A percentile compares a stretch with the other conserved stretches of the same genome.
phyloP scores from a whole-genome alignment of 2,113 vertebrate species.

The Perognathus longimembris region DNA sequence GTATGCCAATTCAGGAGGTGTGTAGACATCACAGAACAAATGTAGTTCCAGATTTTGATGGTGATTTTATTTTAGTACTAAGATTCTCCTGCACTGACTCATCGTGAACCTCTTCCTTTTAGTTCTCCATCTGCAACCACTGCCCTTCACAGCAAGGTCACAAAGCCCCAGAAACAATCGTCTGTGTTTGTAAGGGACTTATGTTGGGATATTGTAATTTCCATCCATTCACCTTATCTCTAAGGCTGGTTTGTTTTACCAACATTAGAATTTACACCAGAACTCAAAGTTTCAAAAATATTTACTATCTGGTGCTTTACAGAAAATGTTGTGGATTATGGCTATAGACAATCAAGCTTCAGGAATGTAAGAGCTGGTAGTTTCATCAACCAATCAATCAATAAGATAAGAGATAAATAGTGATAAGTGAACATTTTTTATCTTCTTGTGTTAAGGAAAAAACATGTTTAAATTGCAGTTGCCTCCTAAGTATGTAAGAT shows the following conservation, averaged over 20 bases:
- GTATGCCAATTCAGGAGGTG: conserved; percentile 8
- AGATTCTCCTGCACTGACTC: conserved; percentile 6
- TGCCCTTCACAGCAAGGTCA: neutral
- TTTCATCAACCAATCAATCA: conserved; percentile 22
- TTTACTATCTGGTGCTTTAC: neutral
- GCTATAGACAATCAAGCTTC: neutral
- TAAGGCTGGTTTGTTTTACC: neutral
- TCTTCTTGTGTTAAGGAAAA: conserved; percentile 1
- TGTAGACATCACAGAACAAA: conserved; percentile 37
- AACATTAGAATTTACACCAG: neutral
- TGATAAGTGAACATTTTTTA: neutral
- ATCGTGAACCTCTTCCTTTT: neutral
- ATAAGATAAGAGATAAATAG: neutral
- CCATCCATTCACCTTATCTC: neutral
- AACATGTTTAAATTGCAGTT: neutral
- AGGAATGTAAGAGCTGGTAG: neutral
- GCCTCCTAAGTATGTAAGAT: neutral
- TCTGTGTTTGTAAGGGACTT: neutral
- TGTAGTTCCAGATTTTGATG: conserved; percentile 7
- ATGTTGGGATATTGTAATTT: neutral
- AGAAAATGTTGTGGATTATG: neutral
- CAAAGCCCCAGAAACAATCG: neutral
- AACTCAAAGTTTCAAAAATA: neutral
- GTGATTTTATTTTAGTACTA: conserved; percentile 28
- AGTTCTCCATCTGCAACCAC: neutral